Evolutionary conservation across 2,113 vertebrate species (phyloP), one percentile per base, ranked within the genome.

Genomic region (Cebus imitator): DNA sequence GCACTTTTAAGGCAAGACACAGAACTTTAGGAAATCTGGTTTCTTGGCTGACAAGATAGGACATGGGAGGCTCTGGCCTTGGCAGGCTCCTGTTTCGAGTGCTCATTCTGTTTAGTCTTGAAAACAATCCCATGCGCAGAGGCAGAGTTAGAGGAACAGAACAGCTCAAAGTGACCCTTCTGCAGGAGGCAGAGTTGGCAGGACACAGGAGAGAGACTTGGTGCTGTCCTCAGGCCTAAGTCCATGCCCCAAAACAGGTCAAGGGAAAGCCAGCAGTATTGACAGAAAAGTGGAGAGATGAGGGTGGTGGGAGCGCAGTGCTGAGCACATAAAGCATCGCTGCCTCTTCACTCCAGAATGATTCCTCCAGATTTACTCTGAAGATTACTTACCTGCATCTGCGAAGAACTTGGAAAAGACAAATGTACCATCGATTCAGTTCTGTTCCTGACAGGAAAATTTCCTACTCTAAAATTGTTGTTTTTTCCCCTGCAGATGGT

Each of bases 271-370:
- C 61, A 10, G 45, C 35, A 2, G 10, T 5, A 20, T 32, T 5
- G 48, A 9, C 0, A 20, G 78, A 27, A 23, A n/a, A 43, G 76
- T n/a, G 58, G 23, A n/a, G 32, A 32, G 45, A 75, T 40, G 17
- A 17, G 27, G n/a, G 35, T 30, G 32, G 10, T 3, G 0, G 35
- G 20, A 16, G 43, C 6, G 2, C 4, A 21, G 12, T 6, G 0
- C 7, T 21, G 10, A 55, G n/a, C 2, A 8, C 37, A 32, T 37
- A 11, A 37, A 32, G n/a, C 43, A 58, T 9, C 35, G 6, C 37
- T 5, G 5, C 55, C 25, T 91, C 40, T 40, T 58, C 27, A 1
- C 9, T 21, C 7, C 3, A 0, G 50, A 68, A n/a, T 37, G 3
- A 10, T 27, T 61, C 70, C n/a, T 76, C 16, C 78, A 30, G 2